Conservation (phyloP, 2,113 vertebrate species). For the Salvelinus sp. region DNA sequence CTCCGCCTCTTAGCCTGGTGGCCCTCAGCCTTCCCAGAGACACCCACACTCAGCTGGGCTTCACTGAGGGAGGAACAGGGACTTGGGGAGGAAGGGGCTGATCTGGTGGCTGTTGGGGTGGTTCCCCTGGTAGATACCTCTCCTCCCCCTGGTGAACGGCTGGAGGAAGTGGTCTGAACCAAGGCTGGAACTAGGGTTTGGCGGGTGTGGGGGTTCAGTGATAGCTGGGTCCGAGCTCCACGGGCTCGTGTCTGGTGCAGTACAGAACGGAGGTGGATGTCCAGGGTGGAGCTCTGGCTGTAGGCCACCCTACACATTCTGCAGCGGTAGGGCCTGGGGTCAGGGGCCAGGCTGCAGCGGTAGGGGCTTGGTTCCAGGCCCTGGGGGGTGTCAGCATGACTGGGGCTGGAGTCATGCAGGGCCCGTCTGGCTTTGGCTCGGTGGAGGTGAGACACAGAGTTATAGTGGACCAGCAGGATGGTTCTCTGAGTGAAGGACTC, state of each 20-base stretch:
- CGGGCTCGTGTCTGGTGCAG: slow-evolving; percentile 97
- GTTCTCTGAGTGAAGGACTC: slow-evolving; percentile 99
- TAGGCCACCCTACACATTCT: slow-evolving; percentile 94
- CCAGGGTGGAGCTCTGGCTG: slow-evolving; percentile 96
- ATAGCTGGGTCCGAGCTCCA: slow-evolving; percentile 74
- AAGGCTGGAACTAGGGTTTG: slow-evolving; percentile 29
- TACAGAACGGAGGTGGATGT: slow-evolving; percentile 98
- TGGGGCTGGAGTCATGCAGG: slow-evolving; percentile 86
- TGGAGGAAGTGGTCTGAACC: slow-evolving; percentile 26
- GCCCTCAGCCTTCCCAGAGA: slow-evolving; percentile 75
- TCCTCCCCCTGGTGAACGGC: slow-evolving; percentile 13
- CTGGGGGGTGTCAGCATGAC: slow-evolving; percentile 77
- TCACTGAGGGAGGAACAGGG: slow-evolving; percentile 44
- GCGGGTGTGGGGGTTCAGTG: slow-evolving; percentile 78
- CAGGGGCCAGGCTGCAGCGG: slow-evolving; percentile 76
- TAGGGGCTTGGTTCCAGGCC: too few relatives aligned
- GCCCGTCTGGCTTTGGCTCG: slow-evolving; percentile 85
- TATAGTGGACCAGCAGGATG: slow-evolving; percentile 96
- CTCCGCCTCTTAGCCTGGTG: slow-evolving; percentile 86
- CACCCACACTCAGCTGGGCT: slow-evolving; percentile 44
- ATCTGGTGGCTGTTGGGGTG: slow-evolving; percentile 21
- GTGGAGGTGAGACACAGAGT: slow-evolving; percentile 97
- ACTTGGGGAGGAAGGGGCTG: slow-evolving; percentile 40
- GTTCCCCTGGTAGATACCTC: slow-evolving; percentile 39
- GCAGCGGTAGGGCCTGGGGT: slow-evolving; percentile 95